These are phyloP conservation scores for Pinctada fucata DNA, from an alignment of 2,888 invertebrate species.

Conservation along the genomic window DNA sequence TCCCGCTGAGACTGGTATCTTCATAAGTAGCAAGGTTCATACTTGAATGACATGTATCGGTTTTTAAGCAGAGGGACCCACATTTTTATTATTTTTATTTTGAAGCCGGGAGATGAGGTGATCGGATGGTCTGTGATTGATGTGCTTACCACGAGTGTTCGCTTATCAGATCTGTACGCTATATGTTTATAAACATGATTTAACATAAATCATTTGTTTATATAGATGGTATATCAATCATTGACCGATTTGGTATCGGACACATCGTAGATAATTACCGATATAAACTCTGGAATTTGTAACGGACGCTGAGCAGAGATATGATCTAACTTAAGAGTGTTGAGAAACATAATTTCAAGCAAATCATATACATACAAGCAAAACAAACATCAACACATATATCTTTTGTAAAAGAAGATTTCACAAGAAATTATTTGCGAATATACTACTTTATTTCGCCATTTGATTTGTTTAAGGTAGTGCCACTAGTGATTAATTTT, in stretches of 20 bases:
- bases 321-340: no score
- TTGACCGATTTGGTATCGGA: background rate
- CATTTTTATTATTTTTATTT: background rate
- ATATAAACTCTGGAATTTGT: background rate
- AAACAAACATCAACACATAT: no score
- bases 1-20: background rate
- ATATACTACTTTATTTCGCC: no score
- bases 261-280: background rate
- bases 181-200: constrained; percentile 2
- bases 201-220: constrained; percentile 4
- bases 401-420: no score
- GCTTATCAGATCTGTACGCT: background rate
- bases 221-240: constrained; percentile 2
- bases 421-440: no score
- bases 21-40: background rate
- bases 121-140: background rate
- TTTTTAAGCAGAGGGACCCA: background rate
- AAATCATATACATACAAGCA: no score
- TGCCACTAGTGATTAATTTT: no score
- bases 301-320: background rate
- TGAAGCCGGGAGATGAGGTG: background rate
- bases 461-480: no score
- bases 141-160: background rate
- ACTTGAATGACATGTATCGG: background rate
- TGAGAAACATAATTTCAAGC: no score